A percentile compares a stretch with the other conserved stretches of the same genome.
These are phyloP conservation scores for Leptinotarsa rubiginosa DNA, from an alignment of 2,888 invertebrate species.

Conservation along the genomic window DNA sequence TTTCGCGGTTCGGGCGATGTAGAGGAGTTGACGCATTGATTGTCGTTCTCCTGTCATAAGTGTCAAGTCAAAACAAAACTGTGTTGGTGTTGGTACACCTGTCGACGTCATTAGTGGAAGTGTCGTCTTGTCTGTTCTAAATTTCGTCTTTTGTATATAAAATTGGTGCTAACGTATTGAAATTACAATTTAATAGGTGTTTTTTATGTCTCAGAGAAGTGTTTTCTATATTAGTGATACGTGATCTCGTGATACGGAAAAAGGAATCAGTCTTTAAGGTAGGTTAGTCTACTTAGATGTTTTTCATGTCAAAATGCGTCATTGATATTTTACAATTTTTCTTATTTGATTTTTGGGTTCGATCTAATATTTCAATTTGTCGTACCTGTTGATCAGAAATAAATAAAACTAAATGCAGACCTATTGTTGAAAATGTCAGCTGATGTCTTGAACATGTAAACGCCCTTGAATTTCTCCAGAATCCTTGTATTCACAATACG, in stretches of 20 bases:
- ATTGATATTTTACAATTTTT: constrained; percentile 53
- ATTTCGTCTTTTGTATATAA: constrained; percentile 56
- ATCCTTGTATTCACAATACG: constrained; percentile 48
- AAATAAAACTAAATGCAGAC: constrained; percentile 35
- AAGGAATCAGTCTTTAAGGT: constrained; percentile 54
- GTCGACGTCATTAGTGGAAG: constrained; percentile 34
- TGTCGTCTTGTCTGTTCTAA: constrained; percentile 55
- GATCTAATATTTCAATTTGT: constrained; percentile 38
- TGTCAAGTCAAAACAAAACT: no score
- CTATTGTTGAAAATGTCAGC: constrained; percentile 45
- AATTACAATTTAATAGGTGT: constrained; percentile 49
- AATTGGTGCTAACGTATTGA: constrained; percentile 53
- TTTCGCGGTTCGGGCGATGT: no score
- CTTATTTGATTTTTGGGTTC: constrained; percentile 38
- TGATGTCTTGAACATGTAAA: constrained; percentile 44
- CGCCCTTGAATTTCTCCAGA: constrained; percentile 51
- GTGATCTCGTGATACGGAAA: constrained; percentile 51
- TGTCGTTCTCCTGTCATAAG: no score
- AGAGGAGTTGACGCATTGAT: no score
- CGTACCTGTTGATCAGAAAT: constrained; percentile 51
- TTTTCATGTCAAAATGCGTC: constrained; percentile 65
- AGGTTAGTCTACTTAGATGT: constrained; percentile 63
- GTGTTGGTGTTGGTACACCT: constrained; percentile 8
- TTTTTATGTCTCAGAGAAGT: constrained; percentile 57
- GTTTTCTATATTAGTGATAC: constrained; percentile 50